These are phyloP conservation scores for Syngnathus typhle DNA, from an alignment of 2,113 vertebrate genomes.

Conservation along the genomic window DNA sequence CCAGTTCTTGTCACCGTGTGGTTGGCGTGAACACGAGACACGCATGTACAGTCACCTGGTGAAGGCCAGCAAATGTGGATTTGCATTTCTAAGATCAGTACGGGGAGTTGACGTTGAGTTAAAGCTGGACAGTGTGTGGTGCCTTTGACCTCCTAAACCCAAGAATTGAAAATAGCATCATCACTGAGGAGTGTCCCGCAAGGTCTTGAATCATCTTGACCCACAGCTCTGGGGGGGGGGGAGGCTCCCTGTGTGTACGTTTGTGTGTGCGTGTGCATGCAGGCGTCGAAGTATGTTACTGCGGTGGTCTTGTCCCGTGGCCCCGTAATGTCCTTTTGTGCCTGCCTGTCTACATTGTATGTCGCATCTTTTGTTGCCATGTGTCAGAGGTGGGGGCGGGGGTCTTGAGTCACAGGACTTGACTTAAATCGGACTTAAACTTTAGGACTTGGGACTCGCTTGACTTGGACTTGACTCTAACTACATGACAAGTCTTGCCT, in stretches of 20 bases:
- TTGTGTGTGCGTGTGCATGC: constrained; percentile 3
- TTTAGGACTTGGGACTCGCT: background rate
- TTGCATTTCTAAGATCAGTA: constrained; percentile 17
- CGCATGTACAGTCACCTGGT: constrained; percentile 5
- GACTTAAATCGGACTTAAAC: background rate
- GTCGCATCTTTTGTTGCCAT: constrained; percentile 59
- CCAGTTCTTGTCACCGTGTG: constrained; percentile 15
- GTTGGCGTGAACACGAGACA: constrained; percentile 8
- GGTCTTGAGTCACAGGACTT: background rate
- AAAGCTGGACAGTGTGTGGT: constrained; percentile 35
- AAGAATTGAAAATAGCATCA: constrained; percentile 51
- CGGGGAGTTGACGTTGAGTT: background rate
- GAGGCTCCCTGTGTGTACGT: constrained; percentile 30
- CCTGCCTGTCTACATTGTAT: constrained; percentile 55
- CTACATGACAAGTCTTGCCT: too few species aligned
- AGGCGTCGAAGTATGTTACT: constrained; percentile 2
- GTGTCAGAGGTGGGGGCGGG: constrained; percentile 14
- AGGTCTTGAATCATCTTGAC: constrained; percentile 59
- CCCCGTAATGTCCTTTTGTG: constrained; percentile 53
- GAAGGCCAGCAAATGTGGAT: constrained; percentile 16
- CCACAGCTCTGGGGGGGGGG: constrained; percentile 46
- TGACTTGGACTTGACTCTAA: background rate
- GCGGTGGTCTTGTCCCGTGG: constrained; percentile 35
- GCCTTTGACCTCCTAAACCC: constrained; percentile 49
- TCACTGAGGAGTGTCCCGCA: constrained; percentile 39